phyloP scores from a whole-genome alignment of 64 coral and sea anemone species.

The Acropora tenuis region DNA sequence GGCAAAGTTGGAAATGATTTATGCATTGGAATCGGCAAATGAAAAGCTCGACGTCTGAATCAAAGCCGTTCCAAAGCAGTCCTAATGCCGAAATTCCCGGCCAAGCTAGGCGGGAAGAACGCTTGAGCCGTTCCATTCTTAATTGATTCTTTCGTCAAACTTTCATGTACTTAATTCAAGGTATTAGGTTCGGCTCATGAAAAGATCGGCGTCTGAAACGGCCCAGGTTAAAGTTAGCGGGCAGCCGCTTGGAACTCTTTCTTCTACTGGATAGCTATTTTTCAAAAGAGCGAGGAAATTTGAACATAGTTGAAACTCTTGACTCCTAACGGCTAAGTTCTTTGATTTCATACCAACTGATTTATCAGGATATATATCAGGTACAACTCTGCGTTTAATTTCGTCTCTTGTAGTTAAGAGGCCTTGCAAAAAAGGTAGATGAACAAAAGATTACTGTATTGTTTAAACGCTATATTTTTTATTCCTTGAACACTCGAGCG shows the following conservation, averaged over 20 bases:
- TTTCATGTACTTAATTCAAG: too few species aligned
- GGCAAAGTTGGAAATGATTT: too few species aligned
- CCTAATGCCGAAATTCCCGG: too few species aligned
- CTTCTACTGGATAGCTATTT: neutral
- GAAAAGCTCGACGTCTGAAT: too few species aligned
- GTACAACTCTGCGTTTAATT: neutral
- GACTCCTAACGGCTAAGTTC: neutral
- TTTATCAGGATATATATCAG: slow-evolving; percentile 3
- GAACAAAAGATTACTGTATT: neutral
- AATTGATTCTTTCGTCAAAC: too few species aligned
- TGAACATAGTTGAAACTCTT: neutral
- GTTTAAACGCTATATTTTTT: neutral
- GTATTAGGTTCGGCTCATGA: too few species aligned
- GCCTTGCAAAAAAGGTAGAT: neutral
- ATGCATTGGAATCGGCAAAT: too few species aligned
- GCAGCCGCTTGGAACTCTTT: neutral
- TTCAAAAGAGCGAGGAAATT: neutral
- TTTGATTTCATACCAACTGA: slow-evolving; percentile 2
- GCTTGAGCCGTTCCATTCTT: too few species aligned
- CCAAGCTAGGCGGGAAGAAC: too few species aligned
- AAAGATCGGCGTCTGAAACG: too few species aligned
- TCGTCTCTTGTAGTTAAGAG: neutral
- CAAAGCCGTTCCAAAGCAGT: too few species aligned
- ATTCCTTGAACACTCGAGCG: neutral
- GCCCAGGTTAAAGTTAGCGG: too few species aligned